Percentiles rank a stretch among this genome's conserved stretches.
These are phyloP conservation scores for Chrysaora quinquecirrha DNA, from an alignment of 30 jellyfish, hydroid and myxozoan species.

Conservation along the genomic window DNA sequence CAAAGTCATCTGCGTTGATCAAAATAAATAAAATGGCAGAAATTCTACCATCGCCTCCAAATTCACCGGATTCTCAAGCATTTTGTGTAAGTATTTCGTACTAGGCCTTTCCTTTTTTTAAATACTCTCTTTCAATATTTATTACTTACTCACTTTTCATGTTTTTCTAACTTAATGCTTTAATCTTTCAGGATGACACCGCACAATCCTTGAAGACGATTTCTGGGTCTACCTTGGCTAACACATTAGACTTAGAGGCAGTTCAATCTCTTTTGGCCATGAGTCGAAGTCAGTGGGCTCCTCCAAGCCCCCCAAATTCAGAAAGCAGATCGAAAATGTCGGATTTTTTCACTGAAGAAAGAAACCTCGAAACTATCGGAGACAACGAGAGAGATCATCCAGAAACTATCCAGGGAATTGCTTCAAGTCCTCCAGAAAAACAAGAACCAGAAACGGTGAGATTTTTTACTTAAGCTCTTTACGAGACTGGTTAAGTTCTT, in stretches of 20 bases:
- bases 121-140: no score
- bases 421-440: no score
- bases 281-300: slow-evolving; percentile 78
- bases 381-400: no score
- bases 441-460: no score
- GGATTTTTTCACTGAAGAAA: background rate
- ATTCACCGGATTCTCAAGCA: slow-evolving; percentile 39
- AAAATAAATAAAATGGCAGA: slow-evolving; percentile 61
- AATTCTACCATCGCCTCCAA: slow-evolving; percentile 71
- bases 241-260: slow-evolving; percentile 58
- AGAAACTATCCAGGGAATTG: no score
- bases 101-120: no score
- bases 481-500: no score
- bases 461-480: no score
- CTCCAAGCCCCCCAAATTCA: slow-evolving; percentile 71
- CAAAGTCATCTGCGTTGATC: background rate
- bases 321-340: slow-evolving; percentile 24
- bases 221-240: background rate
- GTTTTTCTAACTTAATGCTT: no score
- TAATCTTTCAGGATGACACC: no score
- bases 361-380: background rate
- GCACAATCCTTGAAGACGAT: no score
- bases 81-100: background rate
- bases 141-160: no score
- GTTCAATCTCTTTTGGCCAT: slow-evolving; percentile 73